Evolutionary conservation across 2,797 vertebrate species (phyloP).

Genomic region (Adrianichthys oophorus): DNA sequence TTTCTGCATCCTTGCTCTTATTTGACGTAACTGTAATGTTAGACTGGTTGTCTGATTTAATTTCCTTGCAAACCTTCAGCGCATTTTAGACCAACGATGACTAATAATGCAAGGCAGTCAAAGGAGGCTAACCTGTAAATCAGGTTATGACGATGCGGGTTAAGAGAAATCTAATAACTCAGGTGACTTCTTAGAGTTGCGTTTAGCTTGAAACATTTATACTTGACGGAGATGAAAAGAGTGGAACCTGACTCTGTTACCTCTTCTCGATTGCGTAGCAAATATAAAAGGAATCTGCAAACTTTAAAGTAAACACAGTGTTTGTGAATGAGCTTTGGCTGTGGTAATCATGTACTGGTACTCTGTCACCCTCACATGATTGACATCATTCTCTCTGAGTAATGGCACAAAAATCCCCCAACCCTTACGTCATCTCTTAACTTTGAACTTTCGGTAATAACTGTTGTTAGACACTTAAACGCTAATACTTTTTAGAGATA

Average conservation of each 20-base stretch:
- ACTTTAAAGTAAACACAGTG: background rate
- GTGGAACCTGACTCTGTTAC: background rate
- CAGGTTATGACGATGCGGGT: slow-evolving; percentile 4
- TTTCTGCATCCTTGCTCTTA: background rate
- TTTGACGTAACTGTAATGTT: too few species aligned
- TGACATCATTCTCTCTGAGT: slow-evolving; percentile 1
- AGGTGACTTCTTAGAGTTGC: background rate
- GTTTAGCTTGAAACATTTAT: background rate
- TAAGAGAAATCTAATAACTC: slow-evolving; percentile 6
- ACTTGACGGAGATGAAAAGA: background rate
- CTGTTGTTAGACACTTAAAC: background rate
- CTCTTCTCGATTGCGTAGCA: background rate
- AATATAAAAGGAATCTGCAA: background rate
- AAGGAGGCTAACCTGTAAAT: slow-evolving; percentile 10
- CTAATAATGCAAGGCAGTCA: background rate
- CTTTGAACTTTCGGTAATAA: background rate
- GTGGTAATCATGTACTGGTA: background rate
- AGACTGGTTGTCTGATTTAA: too few species aligned
- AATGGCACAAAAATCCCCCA: too few species aligned
- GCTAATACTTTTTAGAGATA: slow-evolving; percentile 1
- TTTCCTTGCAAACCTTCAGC: too few species aligned
- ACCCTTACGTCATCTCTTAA: too few species aligned
- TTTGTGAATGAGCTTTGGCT: background rate
- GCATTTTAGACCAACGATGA: too few species aligned
- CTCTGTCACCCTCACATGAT: slow-evolving; percentile 2